phyloP scores from a whole-genome alignment of 2,888 invertebrate genomes.

The Andrena bicolor region DNA sequence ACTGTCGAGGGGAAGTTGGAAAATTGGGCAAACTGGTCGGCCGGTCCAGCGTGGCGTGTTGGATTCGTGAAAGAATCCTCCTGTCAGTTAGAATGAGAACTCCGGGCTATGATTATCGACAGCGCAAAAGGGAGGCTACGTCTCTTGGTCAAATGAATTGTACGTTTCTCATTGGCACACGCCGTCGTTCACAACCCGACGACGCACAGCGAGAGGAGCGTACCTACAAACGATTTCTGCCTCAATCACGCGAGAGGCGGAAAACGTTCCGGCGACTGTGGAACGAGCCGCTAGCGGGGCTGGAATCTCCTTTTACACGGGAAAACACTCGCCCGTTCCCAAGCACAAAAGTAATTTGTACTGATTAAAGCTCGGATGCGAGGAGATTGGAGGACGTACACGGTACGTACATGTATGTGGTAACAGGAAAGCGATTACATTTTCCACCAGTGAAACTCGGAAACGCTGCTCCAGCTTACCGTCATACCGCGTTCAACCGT shows the following conservation, averaged over 20 bases:
- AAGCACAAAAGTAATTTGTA: slow-evolving; percentile 26
- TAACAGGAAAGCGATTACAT: background rate
- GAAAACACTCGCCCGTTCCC: background rate
- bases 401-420: background rate
- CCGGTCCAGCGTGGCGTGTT: background rate
- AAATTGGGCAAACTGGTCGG: background rate
- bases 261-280: background rate
- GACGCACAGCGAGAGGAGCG: too few relatives aligned
- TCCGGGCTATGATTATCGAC: too few relatives aligned
- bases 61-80: too few relatives aligned
- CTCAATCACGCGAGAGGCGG: too few relatives aligned
- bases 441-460: background rate
- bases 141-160: too few relatives aligned
- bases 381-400: background rate
- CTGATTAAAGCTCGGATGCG: slow-evolving; percentile 25
- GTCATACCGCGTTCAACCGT: background rate
- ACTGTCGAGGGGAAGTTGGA: background rate
- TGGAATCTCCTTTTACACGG: background rate
- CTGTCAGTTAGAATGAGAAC: too few relatives aligned
- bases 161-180: too few relatives aligned
- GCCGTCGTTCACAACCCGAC: too few relatives aligned
- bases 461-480: background rate
- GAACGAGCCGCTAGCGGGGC: background rate
- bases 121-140: too few relatives aligned
- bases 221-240: too few relatives aligned